These are phyloP conservation scores for Syrista parreyssii DNA, from an alignment of 2,888 invertebrate species.

Conservation along the genomic window DNA sequence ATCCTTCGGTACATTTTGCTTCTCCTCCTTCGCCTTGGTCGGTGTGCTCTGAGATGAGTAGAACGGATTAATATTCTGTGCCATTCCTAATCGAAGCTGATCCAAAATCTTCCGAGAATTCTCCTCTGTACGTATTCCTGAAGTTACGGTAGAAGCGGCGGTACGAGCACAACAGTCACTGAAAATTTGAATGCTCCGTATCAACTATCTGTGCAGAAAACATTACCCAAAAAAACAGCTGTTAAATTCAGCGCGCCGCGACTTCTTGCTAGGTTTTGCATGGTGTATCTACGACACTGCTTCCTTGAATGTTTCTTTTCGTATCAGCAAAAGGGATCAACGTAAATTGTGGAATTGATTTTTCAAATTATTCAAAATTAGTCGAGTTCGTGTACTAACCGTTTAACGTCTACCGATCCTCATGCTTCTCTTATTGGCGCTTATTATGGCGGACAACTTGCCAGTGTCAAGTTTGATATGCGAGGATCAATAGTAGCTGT, in stretches of 20 bases:
- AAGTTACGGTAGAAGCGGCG: constrained; percentile 26
- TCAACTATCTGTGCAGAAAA: constrained; percentile 41
- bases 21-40: constrained; percentile 84
- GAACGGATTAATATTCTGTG: constrained; percentile 88
- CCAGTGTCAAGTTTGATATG: background rate
- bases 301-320: background rate
- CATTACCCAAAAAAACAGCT: constrained; percentile 47
- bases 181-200: constrained; percentile 58
- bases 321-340: background rate
- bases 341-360: background rate
- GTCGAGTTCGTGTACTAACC: background rate
- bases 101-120: constrained; percentile 7
- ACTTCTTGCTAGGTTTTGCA: background rate
- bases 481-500: background rate
- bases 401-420: background rate
- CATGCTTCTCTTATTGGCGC: background rate
- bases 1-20: constrained; percentile 76
- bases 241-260: constrained; percentile 11
- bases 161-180: constrained; percentile 52
- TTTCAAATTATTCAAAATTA: background rate
- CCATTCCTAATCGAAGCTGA: constrained; percentile 70
- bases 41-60: constrained; percentile 79
- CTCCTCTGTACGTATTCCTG: constrained; percentile 14
- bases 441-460: background rate
- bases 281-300: background rate